Conservation (phyloP, 2,888 invertebrate genomes). For the Troides oblongomaculatus region DNA sequence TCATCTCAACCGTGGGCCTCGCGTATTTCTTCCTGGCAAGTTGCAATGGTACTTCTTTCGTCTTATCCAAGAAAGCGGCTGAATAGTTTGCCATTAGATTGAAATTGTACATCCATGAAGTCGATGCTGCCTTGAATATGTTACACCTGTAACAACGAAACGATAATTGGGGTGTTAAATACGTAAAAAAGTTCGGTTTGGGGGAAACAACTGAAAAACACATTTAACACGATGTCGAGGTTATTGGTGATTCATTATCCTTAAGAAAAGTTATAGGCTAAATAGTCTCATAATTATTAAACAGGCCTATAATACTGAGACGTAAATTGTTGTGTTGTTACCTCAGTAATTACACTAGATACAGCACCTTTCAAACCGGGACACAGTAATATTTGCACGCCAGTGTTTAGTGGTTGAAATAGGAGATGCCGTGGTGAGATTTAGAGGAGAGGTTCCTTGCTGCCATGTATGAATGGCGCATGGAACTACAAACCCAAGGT, state of each 20-base stretch:
- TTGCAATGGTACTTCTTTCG: slow-evolving; percentile 87
- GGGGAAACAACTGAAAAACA: neutral
- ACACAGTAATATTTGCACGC: too few relatives aligned
- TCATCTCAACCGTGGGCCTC: slow-evolving; percentile 85
- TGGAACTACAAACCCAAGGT: too few relatives aligned
- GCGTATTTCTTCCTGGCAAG: slow-evolving; percentile 90
- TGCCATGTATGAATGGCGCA: too few relatives aligned
- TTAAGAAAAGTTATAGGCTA: neutral
- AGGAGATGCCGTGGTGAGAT: too few relatives aligned
- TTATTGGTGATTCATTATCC: neutral
- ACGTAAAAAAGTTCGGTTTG: neutral
- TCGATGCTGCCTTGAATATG: slow-evolving; percentile 91
- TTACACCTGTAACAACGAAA: slow-evolving; percentile 81
- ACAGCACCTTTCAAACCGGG: too few relatives aligned
- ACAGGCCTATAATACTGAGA: neutral
- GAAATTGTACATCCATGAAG: slow-evolving; percentile 96
- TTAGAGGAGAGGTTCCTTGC: too few relatives aligned
- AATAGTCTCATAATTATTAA: neutral
- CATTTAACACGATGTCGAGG: neutral
- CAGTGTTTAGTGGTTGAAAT: too few relatives aligned
- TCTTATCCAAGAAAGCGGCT: slow-evolving; percentile 86
- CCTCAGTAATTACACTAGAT: too few relatives aligned
- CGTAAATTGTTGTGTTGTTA: too few relatives aligned
- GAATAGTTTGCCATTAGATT: slow-evolving; percentile 91
- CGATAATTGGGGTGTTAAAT: neutral